A percentile compares a stretch with the other conserved stretches of the same genome.
Conservation (phyloP, 2,113 vertebrate genomes). For the Leptocoma aspasia region DNA sequence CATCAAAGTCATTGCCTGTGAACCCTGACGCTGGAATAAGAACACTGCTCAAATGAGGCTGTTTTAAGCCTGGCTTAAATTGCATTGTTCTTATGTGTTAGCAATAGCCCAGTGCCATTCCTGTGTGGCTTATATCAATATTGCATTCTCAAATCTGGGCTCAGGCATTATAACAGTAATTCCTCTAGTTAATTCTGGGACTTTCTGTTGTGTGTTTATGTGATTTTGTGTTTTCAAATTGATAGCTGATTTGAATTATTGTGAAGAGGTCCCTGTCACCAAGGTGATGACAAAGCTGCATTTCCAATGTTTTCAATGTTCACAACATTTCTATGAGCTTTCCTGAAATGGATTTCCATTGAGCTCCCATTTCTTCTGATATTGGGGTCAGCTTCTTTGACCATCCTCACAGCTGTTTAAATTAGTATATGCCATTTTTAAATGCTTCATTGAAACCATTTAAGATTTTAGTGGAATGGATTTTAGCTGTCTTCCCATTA, state of each 20-base stretch:
- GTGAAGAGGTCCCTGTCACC: background rate
- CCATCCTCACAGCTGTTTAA: background rate
- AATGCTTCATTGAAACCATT: background rate
- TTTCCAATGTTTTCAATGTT: background rate
- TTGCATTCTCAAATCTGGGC: background rate
- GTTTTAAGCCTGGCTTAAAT: constrained; percentile 1
- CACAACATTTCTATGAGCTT: background rate
- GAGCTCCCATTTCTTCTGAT: background rate
- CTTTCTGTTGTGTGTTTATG: background rate
- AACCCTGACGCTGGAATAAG: background rate
- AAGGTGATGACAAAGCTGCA: background rate
- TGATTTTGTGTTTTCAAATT: background rate
- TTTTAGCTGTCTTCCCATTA: background rate
- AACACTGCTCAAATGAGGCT: background rate
- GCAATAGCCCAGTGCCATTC: background rate
- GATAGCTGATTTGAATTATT: background rate
- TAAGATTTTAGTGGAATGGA: background rate
- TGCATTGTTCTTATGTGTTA: background rate
- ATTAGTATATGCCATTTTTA: background rate
- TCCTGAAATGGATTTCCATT: background rate
- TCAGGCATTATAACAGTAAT: background rate
- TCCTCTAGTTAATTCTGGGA: background rate
- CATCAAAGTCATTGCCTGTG: background rate
- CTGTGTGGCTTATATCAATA: background rate
- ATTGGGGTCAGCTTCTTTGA: background rate